Evolutionary conservation across 1,140 invertebrate genomes (phyloP), one percentile per base, ranked within the genome.

Genomic region (Streblospio benedicti): DNA sequence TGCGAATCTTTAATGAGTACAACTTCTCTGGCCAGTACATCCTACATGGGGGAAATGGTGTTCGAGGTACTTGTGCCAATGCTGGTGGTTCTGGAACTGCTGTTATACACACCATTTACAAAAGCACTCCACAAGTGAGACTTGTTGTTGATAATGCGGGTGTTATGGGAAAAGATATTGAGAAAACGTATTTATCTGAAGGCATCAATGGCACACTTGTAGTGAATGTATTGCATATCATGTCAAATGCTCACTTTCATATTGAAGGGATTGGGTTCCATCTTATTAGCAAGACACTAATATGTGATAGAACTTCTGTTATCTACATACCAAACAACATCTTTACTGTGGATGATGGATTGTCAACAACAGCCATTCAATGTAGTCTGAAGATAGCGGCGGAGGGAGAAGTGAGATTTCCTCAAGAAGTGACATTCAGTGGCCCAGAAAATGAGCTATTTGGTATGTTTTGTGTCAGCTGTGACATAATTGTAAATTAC

Each of bases 71-170:
- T 20, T 52, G 27, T 25, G 9, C 6, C 20, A 57, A 66, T 32
- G 58, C 67, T 14, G 70, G 70, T 28, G 68, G 68, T 0, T 59
- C 70, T 12, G 70, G 70, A 9, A 71, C 69, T 23, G 65, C 67
- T n/a, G 66, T 60, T 43, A 47, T 67, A 4, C 45, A 61, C n/a
- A 60, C 61, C 50, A 55, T 31, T n/a, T 9, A 30, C 2, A 25
- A 56, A 23, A 59, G 59, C 41, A 57, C 51, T 23, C 59, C 63
- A 12, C 35, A 33, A 43, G 61, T 2, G 33, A 61, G 60, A 20
- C 54, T 67, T 18, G 52, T 65, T 25, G 33, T 65, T 20, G 65
- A 67, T 47, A 71, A 71, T 52, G 54, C 57, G 9, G 54, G 60
- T 31, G 60, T 59, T 5, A 44, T 44, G 1, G 65, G 67, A 28